A percentile compares a stretch with the other conserved stretches of the same genome.
Evolutionary conservation across 2,113 vertebrate genomes (phyloP).

Genomic region (Nycticryphes semicollaris): DNA sequence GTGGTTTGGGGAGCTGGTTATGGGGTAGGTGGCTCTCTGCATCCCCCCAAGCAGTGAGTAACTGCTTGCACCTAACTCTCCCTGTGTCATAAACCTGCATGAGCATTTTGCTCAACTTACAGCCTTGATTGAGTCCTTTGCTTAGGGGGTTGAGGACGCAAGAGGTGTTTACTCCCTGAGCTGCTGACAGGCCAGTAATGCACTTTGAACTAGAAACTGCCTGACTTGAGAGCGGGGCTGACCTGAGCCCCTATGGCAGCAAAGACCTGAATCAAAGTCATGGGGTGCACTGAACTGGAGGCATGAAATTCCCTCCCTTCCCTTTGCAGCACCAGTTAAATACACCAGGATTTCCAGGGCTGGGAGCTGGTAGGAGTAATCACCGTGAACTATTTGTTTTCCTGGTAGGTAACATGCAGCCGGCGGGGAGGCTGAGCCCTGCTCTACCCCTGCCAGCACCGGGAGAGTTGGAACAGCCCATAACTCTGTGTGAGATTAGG

Average conservation of each 20-base stretch:
- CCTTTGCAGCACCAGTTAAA: background rate
- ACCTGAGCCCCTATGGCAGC: background rate
- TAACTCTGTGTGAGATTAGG: background rate
- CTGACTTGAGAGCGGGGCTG: background rate
- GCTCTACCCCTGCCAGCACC: background rate
- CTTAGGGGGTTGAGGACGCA: background rate
- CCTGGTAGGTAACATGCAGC: background rate
- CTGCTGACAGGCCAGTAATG: background rate
- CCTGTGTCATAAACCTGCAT: rapidly evolving
- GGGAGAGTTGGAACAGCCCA: conserved; percentile 43
- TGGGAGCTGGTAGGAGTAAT: background rate
- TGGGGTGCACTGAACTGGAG: background rate
- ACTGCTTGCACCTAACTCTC: rapidly evolving
- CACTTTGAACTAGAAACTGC: conserved; percentile 36
- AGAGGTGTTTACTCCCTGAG: background rate
- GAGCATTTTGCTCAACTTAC: rapidly evolving
- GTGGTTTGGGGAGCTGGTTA: background rate
- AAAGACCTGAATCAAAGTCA: background rate
- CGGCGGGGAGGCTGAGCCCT: background rate
- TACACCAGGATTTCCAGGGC: background rate
- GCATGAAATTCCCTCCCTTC: background rate
- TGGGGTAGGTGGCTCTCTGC: background rate
- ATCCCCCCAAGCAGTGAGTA: background rate
- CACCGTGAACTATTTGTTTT: background rate
- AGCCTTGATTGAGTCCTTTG: background rate